phyloP scores from a whole-genome alignment of 2,113 vertebrate species.

The Lasiurus borealis region DNA sequence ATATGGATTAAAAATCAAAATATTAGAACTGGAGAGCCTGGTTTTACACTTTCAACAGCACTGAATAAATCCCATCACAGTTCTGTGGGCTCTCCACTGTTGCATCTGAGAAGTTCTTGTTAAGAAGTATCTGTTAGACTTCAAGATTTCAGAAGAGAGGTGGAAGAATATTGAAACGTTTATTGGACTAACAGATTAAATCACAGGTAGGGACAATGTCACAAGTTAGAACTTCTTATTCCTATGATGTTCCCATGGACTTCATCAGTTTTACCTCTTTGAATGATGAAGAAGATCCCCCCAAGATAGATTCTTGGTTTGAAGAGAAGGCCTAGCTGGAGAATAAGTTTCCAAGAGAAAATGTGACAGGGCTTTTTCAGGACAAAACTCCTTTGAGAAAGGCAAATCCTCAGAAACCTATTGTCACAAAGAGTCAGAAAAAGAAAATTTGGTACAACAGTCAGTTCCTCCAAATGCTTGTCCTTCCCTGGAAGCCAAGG shows the following conservation, averaged over 20 bases:
- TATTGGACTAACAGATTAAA: slow-evolving; percentile 35
- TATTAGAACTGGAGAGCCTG: not conserved
- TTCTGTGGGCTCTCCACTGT: not conserved
- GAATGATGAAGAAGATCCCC: not conserved
- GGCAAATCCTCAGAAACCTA: not conserved
- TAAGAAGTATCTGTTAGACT: not conserved
- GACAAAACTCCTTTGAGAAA: not conserved
- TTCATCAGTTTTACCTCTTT: not conserved
- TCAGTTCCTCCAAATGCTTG: slow-evolving; percentile 41
- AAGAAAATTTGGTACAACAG: not conserved
- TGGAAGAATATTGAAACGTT: not conserved
- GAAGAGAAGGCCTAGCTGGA: not conserved
- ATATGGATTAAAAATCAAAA: not conserved
- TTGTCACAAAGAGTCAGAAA: slow-evolving; percentile 34
- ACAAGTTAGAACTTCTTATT: not conserved
- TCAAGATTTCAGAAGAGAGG: slow-evolving; percentile 21
- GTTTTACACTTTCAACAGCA: not conserved
- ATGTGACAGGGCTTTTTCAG: not conserved
- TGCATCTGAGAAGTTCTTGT: not conserved
- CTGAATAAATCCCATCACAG: not conserved
- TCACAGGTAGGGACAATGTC: not conserved
- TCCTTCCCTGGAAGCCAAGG: slow-evolving; percentile 77
- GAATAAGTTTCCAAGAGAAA: not conserved
- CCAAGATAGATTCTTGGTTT: not conserved
- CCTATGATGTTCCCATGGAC: not conserved